Evolutionary conservation across 2,797 vertebrate species (phyloP), one percentile per base, ranked within the genome.

Genomic region (Helostoma temminkii): DNA sequence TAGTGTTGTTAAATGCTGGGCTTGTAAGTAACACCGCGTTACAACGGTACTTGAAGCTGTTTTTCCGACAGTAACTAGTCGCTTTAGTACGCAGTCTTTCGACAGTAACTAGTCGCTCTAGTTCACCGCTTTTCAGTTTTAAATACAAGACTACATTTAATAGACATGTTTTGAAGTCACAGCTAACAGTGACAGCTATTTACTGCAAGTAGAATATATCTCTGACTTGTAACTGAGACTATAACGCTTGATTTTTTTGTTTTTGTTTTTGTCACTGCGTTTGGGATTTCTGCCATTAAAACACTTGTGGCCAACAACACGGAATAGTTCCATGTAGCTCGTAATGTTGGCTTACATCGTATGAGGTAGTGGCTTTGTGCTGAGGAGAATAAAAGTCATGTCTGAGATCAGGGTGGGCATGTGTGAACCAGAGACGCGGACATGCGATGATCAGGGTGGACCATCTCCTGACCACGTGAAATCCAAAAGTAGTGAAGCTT

Each of bases 321-420:
- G 46, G 16, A 22, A 43, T 6, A 30, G n/a, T n/a, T n/a, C n/a
- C 28, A 19, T 39, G 2, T 16, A 32, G 22, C 32, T 15, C 22
- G 39, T 25, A 2, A 66, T 71, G 64, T 7, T 50, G 5, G 1
- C 7, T 22, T 4, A 5, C n/a, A 26, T 28, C 60, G 2, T 7
- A n/a, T 69, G 36, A 68, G 16, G 57, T 41, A 16, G 26, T 32
- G 8, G 36, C 56, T 0, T 26, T 22, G 36, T 62, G 32, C 22
- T 41, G 26, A 54, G 30, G 60, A 47, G 19, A 36, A 25, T 47
- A 18, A 42, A 19, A 15, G 63, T 16, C 53, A 90, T 88, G 90
- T 88, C 86, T 48, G 83, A 85, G n/a, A 43, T 56, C 14, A 54
- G 37, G 16, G 59, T 37, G 16, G 24, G 55, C 7, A 21, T n/a